Evolutionary conservation across 2,888 invertebrate genomes (phyloP), one percentile per base, ranked within the genome.

Genomic region (Drosophila phalerata): DNA sequence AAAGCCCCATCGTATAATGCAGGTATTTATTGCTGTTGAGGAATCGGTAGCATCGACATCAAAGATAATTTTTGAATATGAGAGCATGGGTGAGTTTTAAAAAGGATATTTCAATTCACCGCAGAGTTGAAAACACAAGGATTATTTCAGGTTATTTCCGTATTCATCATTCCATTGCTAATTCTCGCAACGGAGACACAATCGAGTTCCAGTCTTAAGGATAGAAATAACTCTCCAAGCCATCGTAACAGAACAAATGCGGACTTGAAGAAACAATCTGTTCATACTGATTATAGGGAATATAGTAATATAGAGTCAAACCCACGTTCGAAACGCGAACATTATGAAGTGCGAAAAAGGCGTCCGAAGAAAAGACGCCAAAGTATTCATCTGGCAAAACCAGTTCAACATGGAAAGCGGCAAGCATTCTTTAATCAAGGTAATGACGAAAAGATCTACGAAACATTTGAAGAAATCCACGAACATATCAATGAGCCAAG

Each of bases 381-480:
- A 32, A 72, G 68, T 38, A 70, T 86, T 3, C 89, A 88, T 43
- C 62, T 87, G 9, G 51, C 81, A 5, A 90, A 88, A 60, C 75
- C 86, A 6, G 61, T 75, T 3, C 73, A 86, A 57, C 81, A 83
- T 61, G 81, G 80, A 9, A 82, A 81, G 17, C 78, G 81, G 11
- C 25, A 79, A 5, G 62, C 70, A 22, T 73, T 74, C 5, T 71
- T 70, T 38, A 83, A 83, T 34, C 80, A 69, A 34, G 49, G 45
- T 8, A 70, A 62, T n/a, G 81, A 88, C 5, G 75, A 74, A 10
- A 88, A 85, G n/a, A 85, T 85, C 4, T 89, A 80, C 47, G 90
- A 88, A 42, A 92, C 91, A 0, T 92, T 79, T 57, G 91, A 92
- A 56, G 91, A 92, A 66, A 88, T 86, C 2, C 92, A 92, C 52